Evolutionary conservation across 2,888 invertebrate species (phyloP), one percentile per base, ranked within the genome.

Genomic region (Philereme vetulata): DNA sequence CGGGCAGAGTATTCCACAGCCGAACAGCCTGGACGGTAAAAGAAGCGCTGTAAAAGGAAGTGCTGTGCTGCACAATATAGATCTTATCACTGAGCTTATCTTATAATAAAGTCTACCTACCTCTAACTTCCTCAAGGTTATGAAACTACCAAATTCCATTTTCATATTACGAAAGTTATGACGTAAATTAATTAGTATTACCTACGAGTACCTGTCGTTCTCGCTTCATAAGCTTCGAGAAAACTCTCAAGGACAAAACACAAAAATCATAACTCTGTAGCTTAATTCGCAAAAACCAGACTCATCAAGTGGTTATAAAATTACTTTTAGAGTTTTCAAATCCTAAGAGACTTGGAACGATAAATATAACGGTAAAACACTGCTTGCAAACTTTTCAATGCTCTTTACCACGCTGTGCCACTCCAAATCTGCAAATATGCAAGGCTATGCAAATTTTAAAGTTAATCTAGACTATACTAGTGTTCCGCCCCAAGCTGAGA

Each of bases 341-440:
- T 50, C 54, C 48, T 57, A 50, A n/a, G 40, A 44, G 44, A 36
- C 49, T 49, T 44, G 32, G 6, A 49, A 21, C 65, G 69, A 70
- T 72, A 72, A 71, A 69, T 71, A 71, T 70, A 70, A 69, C 66
- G 68, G 63, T 57, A 56, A 67, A 65, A 67, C 63, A 64, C 67
- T 53, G 56, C 68, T 57, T 60, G 60, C 49, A 60, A 71, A 67
- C 65, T 67, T 77, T 65, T 64, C 56, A 51, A 58, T 64, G 36
- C 38, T 44, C 11, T 36, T 52, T 53, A 4, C 7, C n/a, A 46
- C n/a, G 10, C 45, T 38, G 10, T 45, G 38, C 10, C 38, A 53
- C 53, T 53, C 1, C 5, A 33, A 8, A 10, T 34, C 21, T 21
- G 21, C 21, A 21, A 21, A 1, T 21, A 1, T 21, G 21, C 21